Evolutionary conservation across 2,888 invertebrate genomes (phyloP).

Genomic region (Odontocerum albicorne): DNA sequence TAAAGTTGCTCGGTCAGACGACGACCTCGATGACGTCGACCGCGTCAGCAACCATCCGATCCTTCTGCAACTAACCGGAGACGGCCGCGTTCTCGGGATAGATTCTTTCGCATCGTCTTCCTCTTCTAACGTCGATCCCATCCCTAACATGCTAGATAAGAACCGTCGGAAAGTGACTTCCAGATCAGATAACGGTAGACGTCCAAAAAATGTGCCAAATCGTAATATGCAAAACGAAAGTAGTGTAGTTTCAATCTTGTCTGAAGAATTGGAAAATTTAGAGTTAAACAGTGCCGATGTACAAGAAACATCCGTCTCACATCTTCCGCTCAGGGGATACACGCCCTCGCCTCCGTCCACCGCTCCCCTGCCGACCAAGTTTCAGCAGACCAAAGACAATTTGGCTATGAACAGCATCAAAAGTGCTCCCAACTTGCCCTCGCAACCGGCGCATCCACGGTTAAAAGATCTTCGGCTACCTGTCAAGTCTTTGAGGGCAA

Average conservation of each 20-base stretch:
- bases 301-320: conserved; percentile 59
- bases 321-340: conserved; percentile 69
- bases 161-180: conserved; percentile 60
- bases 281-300: conserved; percentile 61
- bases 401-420: conserved; percentile 76
- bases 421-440: conserved; percentile 78
- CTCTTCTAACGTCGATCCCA: conserved; percentile 55
- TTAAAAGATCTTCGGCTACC: conserved; percentile 75
- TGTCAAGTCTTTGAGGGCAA: conserved; percentile 66
- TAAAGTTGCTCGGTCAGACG: conserved; percentile 78
- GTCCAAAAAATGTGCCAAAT: conserved; percentile 63
- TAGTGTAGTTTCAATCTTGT: conserved; percentile 48
- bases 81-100: conserved; percentile 37
- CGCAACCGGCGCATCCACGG: conserved; percentile 67
- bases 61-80: conserved; percentile 59
- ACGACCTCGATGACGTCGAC: conserved; percentile 80
- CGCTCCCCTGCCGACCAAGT: conserved; percentile 80
- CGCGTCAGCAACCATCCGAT: conserved; percentile 80
- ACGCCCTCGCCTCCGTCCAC: conserved; percentile 84
- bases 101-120: conserved; percentile 45
- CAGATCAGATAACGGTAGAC: conserved; percentile 58
- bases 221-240: conserved; percentile 48
- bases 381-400: conserved; percentile 69
- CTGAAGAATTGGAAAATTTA: conserved; percentile 63
- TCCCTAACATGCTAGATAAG: conserved; percentile 45